Evolutionary conservation across 1,140 invertebrate species (phyloP).

Genomic region (Bombus polaris): DNA sequence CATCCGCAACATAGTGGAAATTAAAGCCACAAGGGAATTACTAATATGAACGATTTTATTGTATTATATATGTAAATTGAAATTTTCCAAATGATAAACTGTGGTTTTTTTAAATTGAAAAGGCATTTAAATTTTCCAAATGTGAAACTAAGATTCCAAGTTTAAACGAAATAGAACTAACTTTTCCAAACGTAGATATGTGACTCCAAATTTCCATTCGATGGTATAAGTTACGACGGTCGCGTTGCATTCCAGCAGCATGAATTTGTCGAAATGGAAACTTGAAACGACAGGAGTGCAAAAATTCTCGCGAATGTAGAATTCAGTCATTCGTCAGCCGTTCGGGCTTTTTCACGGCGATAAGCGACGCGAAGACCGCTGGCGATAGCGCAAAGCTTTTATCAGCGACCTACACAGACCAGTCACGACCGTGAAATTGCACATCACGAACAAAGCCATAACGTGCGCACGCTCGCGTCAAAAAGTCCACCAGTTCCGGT

Average conservation of each 20-base stretch:
- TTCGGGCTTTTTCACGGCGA: conserved; percentile 22
- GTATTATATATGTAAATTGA: too few species aligned
- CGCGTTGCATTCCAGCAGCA: too few species aligned
- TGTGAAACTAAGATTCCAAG: too few species aligned
- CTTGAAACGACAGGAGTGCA: not conserved
- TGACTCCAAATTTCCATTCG: not conserved
- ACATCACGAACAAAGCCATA: not conserved
- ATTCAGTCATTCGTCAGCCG: conserved; percentile 36
- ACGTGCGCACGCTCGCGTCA: not conserved
- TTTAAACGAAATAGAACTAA: too few species aligned
- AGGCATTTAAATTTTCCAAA: too few species aligned
- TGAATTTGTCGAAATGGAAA: not conserved
- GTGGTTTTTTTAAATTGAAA: too few species aligned
- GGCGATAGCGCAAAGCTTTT: conserved; percentile 47
- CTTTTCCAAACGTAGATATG: too few species aligned
- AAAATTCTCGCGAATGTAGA: not conserved
- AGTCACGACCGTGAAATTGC: conserved; percentile 15
- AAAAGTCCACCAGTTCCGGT: not conserved
- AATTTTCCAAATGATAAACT: not conserved
- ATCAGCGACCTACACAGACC: conserved; percentile 30
- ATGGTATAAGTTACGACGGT: not conserved
- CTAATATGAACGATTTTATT: too few species aligned
- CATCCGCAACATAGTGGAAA: too few species aligned
- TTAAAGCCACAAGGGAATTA: too few species aligned
- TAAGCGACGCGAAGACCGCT: conserved; percentile 30